A percentile compares a stretch with the other conserved stretches of the same genome.
phyloP scores from a whole-genome alignment of 2,888 invertebrate species.

The Onthophagus sagittarius region DNA sequence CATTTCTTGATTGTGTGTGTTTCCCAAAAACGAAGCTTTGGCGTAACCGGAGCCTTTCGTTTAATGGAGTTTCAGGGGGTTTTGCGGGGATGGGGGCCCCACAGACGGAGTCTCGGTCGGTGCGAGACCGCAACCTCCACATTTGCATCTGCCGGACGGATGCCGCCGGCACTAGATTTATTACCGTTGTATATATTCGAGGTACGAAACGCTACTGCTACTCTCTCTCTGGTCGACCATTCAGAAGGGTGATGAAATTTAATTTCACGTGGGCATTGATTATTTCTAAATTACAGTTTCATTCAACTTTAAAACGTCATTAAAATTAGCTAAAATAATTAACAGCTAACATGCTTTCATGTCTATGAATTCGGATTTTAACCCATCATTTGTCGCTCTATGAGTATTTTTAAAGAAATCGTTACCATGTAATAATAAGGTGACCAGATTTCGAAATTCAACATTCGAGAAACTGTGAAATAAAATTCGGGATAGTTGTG shows the following conservation, averaged over 20 bases:
- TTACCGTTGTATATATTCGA: slow-evolving; percentile 28
- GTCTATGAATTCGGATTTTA: too few relatives aligned
- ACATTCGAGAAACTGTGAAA: too few relatives aligned
- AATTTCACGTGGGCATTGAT: not conserved
- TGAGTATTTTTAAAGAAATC: too few relatives aligned
- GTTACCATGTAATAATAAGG: too few relatives aligned
- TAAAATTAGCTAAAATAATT: too few relatives aligned
- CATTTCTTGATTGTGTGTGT: not conserved
- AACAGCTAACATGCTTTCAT: too few relatives aligned
- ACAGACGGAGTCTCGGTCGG: slow-evolving; percentile 19
- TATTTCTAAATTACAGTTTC: too few relatives aligned
- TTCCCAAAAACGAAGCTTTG: not conserved
- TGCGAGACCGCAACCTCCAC: slow-evolving; percentile 28
- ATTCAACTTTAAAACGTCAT: too few relatives aligned
- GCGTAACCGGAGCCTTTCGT: slow-evolving; percentile 15
- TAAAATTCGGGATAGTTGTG: too few relatives aligned
- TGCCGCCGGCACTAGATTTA: slow-evolving; percentile 31
- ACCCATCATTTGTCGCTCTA: too few relatives aligned
- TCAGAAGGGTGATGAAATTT: not conserved
- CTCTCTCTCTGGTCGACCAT: not conserved
- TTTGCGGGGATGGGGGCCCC: slow-evolving; percentile 1
- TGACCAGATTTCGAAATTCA: too few relatives aligned
- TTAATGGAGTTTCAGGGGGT: slow-evolving; percentile 30
- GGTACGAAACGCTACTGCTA: slow-evolving; percentile 20
- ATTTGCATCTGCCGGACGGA: slow-evolving; percentile 34